Conservation (phyloP, 2,113 vertebrate genomes). For the Equus quagga region DNA sequence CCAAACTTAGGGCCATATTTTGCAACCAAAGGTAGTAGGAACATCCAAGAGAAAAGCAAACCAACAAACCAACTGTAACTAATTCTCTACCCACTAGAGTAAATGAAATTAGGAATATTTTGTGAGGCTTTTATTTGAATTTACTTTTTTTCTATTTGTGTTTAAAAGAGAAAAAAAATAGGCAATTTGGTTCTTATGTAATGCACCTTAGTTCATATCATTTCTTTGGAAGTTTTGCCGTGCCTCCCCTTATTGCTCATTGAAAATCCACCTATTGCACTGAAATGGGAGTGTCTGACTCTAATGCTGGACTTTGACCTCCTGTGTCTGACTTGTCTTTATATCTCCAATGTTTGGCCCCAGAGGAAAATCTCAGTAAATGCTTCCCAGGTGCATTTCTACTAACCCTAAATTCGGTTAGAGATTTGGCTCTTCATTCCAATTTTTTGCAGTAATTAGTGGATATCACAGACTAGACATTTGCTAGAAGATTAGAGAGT, state of each 20-base stretch:
- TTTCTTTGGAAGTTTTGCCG: neutral
- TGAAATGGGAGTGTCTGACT: neutral
- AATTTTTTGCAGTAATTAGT: neutral
- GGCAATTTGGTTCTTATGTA: neutral
- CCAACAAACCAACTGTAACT: neutral
- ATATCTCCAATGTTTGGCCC: neutral
- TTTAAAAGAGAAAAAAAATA: neutral
- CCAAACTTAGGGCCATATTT: neutral
- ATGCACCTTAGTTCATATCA: neutral
- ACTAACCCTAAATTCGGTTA: neutral
- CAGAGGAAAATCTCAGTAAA: neutral
- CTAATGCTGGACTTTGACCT: neutral
- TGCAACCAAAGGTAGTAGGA: neutral
- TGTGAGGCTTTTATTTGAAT: neutral
- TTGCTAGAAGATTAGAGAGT: neutral
- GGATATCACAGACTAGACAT: neutral
- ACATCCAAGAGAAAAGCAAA: neutral
- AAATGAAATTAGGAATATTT: neutral
- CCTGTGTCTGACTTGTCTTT: neutral
- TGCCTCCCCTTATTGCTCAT: rapidly evolving
- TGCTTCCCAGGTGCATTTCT: neutral
- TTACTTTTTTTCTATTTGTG: neutral
- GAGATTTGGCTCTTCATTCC: neutral
- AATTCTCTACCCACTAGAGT: neutral
- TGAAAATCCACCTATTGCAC: neutral